phyloP scores from a whole-genome alignment of 2,113 vertebrate genomes.

The Gymnorhina tibicen region DNA sequence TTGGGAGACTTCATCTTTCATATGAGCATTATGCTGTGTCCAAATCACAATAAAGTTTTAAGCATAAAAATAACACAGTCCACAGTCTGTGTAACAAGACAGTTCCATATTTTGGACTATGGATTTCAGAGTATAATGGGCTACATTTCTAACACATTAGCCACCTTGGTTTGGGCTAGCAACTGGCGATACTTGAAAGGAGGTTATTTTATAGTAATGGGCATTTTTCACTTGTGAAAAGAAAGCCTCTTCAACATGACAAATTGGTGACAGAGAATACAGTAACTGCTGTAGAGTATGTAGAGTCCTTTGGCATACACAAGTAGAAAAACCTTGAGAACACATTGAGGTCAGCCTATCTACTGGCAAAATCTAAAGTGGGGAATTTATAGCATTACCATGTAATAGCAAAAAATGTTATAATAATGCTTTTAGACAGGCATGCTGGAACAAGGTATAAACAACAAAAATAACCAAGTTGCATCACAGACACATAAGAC shows the following conservation, averaged over 20 bases:
- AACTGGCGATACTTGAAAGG: background rate
- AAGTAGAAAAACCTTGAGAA: background rate
- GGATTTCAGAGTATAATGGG: background rate
- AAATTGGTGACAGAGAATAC: background rate
- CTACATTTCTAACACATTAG: background rate
- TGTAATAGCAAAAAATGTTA: background rate
- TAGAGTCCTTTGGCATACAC: background rate
- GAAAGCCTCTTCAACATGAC: background rate
- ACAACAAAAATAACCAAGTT: background rate
- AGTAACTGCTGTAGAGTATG: background rate
- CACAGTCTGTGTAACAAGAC: background rate
- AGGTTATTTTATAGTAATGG: background rate
- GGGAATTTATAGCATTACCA: background rate
- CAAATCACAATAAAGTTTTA: background rate
- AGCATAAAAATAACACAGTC: background rate
- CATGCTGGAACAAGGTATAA: background rate
- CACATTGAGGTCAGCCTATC: background rate
- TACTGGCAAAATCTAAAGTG: background rate
- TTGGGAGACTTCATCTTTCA: background rate
- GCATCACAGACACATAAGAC: background rate
- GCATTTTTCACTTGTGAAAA: background rate
- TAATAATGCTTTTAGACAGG: background rate
- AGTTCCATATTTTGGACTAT: background rate
- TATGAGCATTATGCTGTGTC: background rate
- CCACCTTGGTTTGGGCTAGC: background rate